These are phyloP conservation scores for Microchirus variegatus DNA, from an alignment of 2,797 vertebrate genomes.

Conservation along the genomic window DNA sequence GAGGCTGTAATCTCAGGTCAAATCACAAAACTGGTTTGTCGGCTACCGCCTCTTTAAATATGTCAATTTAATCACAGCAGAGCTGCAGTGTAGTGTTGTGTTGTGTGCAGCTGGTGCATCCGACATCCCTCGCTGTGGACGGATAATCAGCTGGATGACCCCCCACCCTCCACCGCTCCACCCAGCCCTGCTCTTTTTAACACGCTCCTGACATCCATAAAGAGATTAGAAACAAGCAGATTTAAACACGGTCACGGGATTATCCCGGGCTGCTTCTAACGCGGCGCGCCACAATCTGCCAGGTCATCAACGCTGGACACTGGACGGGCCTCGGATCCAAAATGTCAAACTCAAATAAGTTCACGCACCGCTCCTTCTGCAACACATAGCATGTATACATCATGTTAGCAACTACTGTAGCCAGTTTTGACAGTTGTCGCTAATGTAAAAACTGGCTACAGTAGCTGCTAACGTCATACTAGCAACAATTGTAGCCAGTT, in stretches of 20 bases:
- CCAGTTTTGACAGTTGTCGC: no score
- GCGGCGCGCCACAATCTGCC: conserved; percentile 52
- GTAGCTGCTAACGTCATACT: no score
- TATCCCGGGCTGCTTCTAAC: conserved; percentile 50
- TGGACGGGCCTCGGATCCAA: conserved; percentile 7
- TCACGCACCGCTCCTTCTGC: background rate
- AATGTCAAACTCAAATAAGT: conserved; percentile 15
- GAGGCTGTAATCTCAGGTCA: background rate
- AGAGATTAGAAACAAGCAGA: conserved; percentile 68
- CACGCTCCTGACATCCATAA: conserved; percentile 40
- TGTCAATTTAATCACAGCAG: background rate
- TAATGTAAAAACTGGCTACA: no score
- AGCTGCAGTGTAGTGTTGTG: background rate
- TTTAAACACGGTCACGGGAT: conserved; percentile 64
- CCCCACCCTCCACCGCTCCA: no score
- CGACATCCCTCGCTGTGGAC: background rate
- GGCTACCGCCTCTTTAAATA: background rate
- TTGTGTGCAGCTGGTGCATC: background rate
- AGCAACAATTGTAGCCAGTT: no score
- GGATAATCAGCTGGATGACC: conserved; percentile 39
- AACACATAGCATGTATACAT: background rate
- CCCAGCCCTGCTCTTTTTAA: conserved; percentile 59
- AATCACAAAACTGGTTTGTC: background rate
- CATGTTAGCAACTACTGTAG: no score
- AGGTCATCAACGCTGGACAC: conserved; percentile 61